Percentiles rank a stretch among this genome's conserved stretches.
Evolutionary conservation across 2,888 invertebrate species (phyloP).

Genomic region (Agonopterix heracliana): DNA sequence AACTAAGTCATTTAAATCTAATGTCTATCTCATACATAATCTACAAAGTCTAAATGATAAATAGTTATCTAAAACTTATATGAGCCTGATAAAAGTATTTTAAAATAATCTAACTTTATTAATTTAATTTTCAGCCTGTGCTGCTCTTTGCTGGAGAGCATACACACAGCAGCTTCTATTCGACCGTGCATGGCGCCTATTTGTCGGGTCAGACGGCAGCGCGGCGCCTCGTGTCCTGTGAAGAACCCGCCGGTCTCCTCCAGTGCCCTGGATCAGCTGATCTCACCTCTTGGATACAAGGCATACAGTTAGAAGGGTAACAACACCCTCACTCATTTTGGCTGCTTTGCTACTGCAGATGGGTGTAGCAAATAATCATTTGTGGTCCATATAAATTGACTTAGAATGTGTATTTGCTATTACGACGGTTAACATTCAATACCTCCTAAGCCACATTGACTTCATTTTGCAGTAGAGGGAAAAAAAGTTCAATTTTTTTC

Average conservation of each 20-base stretch:
- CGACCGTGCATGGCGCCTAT: constrained; percentile 96
- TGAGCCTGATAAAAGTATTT: neutral
- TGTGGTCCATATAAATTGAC: too few species aligned
- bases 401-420: too few species aligned
- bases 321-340: neutral
- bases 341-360: too few species aligned
- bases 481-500: too few species aligned
- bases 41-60: neutral
- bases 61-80: neutral
- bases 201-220: constrained; percentile 90
- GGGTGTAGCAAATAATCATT: too few species aligned
- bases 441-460: too few species aligned
- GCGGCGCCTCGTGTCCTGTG: constrained; percentile 79
- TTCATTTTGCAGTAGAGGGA: too few species aligned
- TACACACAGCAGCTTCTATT: constrained; percentile 95
- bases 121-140: constrained; percentile 79
- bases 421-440: too few species aligned
- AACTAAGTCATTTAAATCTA: too few species aligned
- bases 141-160: constrained; percentile 96
- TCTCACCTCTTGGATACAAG: constrained; percentile 91
- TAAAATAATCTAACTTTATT: neutral
- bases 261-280: constrained; percentile 87
- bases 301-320: constrained; percentile 82
- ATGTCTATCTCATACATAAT: neutral
- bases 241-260: constrained; percentile 80